These are phyloP conservation scores for Trichoplusia ni DNA, from an alignment of 1,140 invertebrate species.

Conservation along the genomic window DNA sequence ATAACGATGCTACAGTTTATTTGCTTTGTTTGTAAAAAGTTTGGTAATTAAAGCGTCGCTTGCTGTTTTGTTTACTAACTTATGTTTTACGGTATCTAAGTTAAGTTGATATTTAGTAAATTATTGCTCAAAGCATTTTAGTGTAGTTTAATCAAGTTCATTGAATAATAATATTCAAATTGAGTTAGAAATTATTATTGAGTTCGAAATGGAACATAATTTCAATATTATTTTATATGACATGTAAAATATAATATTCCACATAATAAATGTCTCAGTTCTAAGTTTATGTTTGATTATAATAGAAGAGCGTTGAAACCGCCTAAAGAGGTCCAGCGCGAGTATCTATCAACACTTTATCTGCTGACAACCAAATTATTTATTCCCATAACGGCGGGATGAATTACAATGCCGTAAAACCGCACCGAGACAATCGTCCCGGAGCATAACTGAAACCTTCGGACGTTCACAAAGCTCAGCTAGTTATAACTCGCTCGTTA, in stretches of 20 bases:
- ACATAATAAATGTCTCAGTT: too few species aligned
- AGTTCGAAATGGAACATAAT: too few species aligned
- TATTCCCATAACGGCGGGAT: slow-evolving; percentile 1
- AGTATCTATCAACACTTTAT: slow-evolving; percentile 15
- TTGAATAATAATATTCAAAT: too few species aligned
- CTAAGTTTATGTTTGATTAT: too few species aligned
- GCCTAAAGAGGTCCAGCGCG: too few species aligned
- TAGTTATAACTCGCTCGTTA: slow-evolving; percentile 72
- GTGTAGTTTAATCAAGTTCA: too few species aligned
- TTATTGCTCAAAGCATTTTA: not conserved
- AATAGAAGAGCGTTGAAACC: too few species aligned
- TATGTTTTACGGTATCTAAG: not conserved
- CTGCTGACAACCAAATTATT: slow-evolving; percentile 16
- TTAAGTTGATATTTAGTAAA: not conserved
- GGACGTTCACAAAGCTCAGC: slow-evolving; percentile 37
- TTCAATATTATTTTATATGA: too few species aligned
- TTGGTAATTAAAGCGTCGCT: slow-evolving; percentile 17
- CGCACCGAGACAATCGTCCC: slow-evolving; percentile 22
- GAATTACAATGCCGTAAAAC: slow-evolving; percentile 24
- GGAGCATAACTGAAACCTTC: slow-evolving; percentile 5
- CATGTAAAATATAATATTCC: too few species aligned
- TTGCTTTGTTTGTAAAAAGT: slow-evolving; percentile 38
- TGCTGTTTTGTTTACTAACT: slow-evolving; percentile 16
- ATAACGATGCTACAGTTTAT: slow-evolving; percentile 43
- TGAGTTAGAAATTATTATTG: too few species aligned